phyloP scores from a whole-genome alignment of 2,113 vertebrate species.

The Silurus meridionalis region DNA sequence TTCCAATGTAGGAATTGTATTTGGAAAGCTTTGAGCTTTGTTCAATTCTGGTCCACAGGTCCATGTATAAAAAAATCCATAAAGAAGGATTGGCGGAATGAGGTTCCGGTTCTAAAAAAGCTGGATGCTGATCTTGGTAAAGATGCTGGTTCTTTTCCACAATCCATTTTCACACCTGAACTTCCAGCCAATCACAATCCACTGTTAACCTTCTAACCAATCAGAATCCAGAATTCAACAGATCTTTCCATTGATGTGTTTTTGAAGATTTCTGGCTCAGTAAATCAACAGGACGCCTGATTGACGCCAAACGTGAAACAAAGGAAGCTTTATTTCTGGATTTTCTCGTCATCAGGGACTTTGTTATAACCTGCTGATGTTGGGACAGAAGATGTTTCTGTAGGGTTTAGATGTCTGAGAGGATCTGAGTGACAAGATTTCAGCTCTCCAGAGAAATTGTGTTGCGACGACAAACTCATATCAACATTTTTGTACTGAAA shows the following conservation, averaged over 20 bases:
- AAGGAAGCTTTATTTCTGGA: conserved; percentile 15
- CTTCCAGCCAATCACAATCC: no score
- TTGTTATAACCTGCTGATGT: conserved; percentile 23
- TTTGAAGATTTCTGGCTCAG: background rate
- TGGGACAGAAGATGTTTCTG: background rate
- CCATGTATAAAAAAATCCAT: no score
- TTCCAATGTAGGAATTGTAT: no score
- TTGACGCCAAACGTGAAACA: background rate
- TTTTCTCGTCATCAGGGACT: background rate
- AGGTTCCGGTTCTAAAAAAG: no score
- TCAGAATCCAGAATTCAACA: background rate
- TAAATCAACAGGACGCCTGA: background rate
- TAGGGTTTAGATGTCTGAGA: background rate
- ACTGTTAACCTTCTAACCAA: background rate
- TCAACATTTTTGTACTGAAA: no score
- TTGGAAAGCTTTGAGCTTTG: no score
- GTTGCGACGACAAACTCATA: no score
- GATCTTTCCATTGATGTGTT: no score
- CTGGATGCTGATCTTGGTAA: no score
- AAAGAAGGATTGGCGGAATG: no score
- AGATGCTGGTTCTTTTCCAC: no score
- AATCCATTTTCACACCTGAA: background rate
- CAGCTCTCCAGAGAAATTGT: background rate
- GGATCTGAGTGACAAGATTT: background rate
- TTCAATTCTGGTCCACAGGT: no score